Evolutionary conservation across 2,888 invertebrate species (phyloP).

Genomic region (Ophioninae sp.): DNA sequence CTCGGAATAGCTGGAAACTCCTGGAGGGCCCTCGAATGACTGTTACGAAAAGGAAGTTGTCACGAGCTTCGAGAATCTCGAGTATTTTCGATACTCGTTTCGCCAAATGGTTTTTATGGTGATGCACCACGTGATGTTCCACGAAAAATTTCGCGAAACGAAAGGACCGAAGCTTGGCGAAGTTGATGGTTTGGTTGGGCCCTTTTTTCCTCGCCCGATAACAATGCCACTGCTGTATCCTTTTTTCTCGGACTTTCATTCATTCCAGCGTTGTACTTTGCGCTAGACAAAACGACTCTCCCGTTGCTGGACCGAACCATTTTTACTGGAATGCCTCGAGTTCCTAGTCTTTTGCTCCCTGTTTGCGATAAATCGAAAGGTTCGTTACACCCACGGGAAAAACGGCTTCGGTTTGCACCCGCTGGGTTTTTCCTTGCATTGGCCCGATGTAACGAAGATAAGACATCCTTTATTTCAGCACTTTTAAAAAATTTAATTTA

Average conservation of each 20-base stretch:
- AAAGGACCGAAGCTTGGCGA: background rate
- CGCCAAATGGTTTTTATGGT: conserved; percentile 52
- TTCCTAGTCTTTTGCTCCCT: conserved; percentile 13
- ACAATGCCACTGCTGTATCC: background rate
- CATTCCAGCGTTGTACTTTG: conserved; percentile 14
- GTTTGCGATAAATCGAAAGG: conserved; percentile 38
- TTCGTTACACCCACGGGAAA: background rate
- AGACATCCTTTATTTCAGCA: background rate
- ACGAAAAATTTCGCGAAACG: background rate
- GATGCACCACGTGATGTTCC: conserved; percentile 28
- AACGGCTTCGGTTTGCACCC: conserved; percentile 1
- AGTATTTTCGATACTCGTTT: conserved; percentile 57
- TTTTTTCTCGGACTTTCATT: conserved; percentile 34
- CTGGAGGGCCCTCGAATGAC: background rate
- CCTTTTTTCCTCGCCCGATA: background rate
- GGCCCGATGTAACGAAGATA: background rate
- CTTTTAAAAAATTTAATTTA: background rate
- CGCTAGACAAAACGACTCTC: conserved; percentile 18
- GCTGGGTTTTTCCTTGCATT: background rate
- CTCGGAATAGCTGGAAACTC: conserved; percentile 20
- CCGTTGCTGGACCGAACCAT: conserved; percentile 10
- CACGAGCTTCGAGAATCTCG: conserved; percentile 39
- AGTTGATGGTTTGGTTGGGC: background rate
- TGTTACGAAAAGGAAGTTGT: conserved; percentile 8
- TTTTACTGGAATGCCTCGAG: conserved; percentile 1